These are phyloP conservation scores for Lampris incognitus DNA, from an alignment of 2,113 vertebrate species.

Conservation along the genomic window DNA sequence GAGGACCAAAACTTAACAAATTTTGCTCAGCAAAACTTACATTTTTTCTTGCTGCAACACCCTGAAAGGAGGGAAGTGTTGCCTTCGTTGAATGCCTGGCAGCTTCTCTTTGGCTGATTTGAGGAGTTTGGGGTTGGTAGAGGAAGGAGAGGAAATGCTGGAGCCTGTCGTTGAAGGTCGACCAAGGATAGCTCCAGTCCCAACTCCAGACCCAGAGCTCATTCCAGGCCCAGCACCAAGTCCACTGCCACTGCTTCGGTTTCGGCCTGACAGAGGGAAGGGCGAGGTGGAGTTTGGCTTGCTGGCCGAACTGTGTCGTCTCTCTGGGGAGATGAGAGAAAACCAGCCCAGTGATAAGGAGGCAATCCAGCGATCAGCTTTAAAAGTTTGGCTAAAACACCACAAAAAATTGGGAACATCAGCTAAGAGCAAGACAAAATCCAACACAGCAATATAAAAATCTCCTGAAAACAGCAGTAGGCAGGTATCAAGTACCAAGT, in stretches of 20 bases:
- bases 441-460: not conserved
- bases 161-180: conserved; percentile 79
- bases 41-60: conserved; percentile 88
- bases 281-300: conserved; percentile 87
- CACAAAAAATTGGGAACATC: too few species aligned
- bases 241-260: conserved; percentile 84
- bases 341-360: not conserved
- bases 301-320: conserved; percentile 94
- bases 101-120: conserved; percentile 98
- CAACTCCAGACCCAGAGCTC: conserved; percentile 74
- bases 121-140: conserved; percentile 90
- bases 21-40: conserved; percentile 82
- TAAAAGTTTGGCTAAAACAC: conserved; percentile 12
- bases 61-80: conserved; percentile 87
- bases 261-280: conserved; percentile 86
- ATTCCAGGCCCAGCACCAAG: conserved; percentile 74
- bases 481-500: conserved; percentile 35
- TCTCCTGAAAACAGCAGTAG: conserved; percentile 26
- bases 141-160: conserved; percentile 79
- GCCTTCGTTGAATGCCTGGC: conserved; percentile 88
- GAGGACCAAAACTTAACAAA: not conserved
- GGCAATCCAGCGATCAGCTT: not conserved
- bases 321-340: conserved; percentile 81
- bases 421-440: not conserved
- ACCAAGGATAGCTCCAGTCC: conserved; percentile 82